These are phyloP conservation scores for Alethe castanea DNA, from an alignment of 2,113 vertebrate species.

Conservation along the genomic window DNA sequence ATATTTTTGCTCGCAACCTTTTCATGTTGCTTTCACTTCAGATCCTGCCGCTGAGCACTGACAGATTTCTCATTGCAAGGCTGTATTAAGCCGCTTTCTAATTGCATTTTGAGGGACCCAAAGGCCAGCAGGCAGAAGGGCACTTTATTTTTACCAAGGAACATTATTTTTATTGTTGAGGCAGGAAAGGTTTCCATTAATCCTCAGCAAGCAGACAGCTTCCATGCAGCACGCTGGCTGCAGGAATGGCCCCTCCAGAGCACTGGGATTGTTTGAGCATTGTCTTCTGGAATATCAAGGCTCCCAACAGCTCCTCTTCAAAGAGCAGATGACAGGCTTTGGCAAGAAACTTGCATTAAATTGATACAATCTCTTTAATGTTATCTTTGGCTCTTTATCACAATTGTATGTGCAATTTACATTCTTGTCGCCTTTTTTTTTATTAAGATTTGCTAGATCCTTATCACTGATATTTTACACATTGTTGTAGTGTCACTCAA, in stretches of 20 bases:
- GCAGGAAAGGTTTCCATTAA: conserved; percentile 20
- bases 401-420: conserved; percentile 57
- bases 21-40: not conserved
- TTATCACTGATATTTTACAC: conserved; percentile 44
- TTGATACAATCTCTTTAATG: conserved; percentile 67
- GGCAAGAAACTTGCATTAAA: conserved; percentile 56
- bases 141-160: conserved; percentile 1
- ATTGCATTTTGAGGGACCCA: conserved; percentile 33
- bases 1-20: not conserved
- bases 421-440: conserved; percentile 13
- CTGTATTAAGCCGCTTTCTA: conserved; percentile 47
- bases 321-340: conserved; percentile 43
- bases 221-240: not conserved
- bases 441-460: conserved; percentile 56
- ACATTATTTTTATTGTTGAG: not conserved
- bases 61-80: not conserved
- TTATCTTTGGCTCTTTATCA: conserved; percentile 62
- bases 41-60: not conserved
- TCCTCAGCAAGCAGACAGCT: conserved; percentile 12
- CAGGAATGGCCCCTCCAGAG: not conserved
- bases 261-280: not conserved
- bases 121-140: conserved; percentile 26
- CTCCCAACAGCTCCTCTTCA: conserved; percentile 21
- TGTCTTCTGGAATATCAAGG: not conserved
- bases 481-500: conserved; percentile 56